Base-by-base conservation (phyloP, 2,797 vertebrate species). In the Sardinella longiceps region DNA sequence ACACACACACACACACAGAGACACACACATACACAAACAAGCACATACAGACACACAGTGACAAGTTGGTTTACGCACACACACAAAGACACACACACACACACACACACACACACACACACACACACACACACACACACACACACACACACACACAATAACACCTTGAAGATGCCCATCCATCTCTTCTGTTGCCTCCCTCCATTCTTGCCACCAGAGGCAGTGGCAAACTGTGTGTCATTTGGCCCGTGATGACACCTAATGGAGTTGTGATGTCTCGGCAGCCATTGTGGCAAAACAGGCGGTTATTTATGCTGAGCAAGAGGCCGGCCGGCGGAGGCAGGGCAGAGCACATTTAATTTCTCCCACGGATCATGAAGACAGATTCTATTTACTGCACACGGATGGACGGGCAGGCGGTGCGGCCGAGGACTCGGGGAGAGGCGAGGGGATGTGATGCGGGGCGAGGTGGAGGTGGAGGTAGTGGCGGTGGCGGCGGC, bases 381-480 rank as follows among this genome's bases (percentile, higher is more conserved):
- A 91, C 90, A 91, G 89, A 94, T 92, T 93, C 91, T 92, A 92
- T 93, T 94, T 93, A 90, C 91, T 91, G 87, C 84, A 46, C 23
- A 86, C 83, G 87, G 90, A 91, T 82, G 87, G 90, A 91, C 84
- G 85, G 86, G 89, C 33, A 33, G n/a, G 30, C 63, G 30, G 63
- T 12, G n/a, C 2, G 60, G 60, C 15, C 30, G 63, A 63, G 60
- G n/a, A 30, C n/a, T 25, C 25, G 66, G 86, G 15, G 15, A 15
- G 66, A 20, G 12, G n/a, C n/a, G n/a, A 30, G 60, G 28, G 1
- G 48, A 50, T 83, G 81, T 91, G 90, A 93, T 90, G 86, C 80
- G 56, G 46, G 51, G 15, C 3, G 51, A 18, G 3, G 30, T 2
- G 3, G 63, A 33, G 63, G 14, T 33, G 66, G 30, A 3, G 51